Evolutionary conservation across 2,797 vertebrate species (phyloP).

Genomic region (Falco biarmicus): DNA sequence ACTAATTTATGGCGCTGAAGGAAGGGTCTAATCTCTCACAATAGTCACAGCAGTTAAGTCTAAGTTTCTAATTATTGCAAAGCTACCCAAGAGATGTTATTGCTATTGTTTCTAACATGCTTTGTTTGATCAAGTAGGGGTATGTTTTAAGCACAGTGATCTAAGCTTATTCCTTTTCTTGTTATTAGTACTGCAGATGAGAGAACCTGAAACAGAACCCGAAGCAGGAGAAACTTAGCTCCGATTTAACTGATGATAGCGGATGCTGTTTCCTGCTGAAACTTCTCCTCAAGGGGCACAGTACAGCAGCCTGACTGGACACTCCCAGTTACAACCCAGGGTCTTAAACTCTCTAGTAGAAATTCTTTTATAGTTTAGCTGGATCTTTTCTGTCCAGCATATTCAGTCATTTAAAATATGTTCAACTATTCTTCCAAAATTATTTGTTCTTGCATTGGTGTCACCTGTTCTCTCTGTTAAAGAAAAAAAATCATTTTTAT

Average conservation of each 20-base stretch:
- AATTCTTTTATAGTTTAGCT: not conserved
- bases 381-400: not conserved
- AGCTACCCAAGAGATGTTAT: not conserved
- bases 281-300: not conserved
- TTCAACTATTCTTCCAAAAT: not conserved
- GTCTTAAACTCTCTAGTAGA: not conserved
- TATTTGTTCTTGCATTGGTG: not conserved
- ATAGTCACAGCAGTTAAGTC: not conserved
- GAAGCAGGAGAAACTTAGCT: not conserved
- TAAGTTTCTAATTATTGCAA: not conserved
- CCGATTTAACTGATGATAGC: not conserved
- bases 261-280: not conserved
- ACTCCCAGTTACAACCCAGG: not conserved
- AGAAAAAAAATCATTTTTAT: not conserved
- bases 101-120: fast-evolving
- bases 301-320: not conserved
- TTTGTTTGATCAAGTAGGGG: not conserved
- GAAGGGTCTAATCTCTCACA: not conserved
- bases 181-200: not conserved
- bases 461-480: not conserved
- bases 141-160: not conserved
- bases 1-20: not conserved
- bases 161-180: not conserved
- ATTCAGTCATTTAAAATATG: not conserved
- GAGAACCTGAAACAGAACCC: not conserved